A percentile compares a stretch with the other conserved stretches of the same genome.
These are phyloP conservation scores for Ichneumoninae sp. DNA, from an alignment of 2,888 invertebrate species.

Conservation along the genomic window DNA sequence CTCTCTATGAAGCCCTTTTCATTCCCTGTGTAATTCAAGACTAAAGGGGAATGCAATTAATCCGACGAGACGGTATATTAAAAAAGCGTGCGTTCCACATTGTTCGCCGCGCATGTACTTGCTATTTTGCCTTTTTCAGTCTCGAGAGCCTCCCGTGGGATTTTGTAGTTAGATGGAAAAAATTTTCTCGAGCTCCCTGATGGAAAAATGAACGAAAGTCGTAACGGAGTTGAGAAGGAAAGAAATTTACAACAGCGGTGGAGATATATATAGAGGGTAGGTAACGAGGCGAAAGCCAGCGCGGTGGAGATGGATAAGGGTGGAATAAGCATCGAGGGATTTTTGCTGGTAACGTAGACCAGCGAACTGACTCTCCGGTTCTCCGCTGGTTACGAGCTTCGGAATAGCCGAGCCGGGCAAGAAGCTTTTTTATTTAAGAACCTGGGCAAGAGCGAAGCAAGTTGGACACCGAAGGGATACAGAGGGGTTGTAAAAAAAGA, in stretches of 20 bases:
- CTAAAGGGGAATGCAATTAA: not conserved
- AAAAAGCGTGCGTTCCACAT: not conserved
- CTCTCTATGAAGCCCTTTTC: not conserved
- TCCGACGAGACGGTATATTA: not conserved
- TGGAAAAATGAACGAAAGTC: constrained; percentile 33
- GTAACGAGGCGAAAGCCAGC: not conserved
- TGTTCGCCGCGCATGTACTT: not conserved
- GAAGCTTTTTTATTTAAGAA: constrained; percentile 44
- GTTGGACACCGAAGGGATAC: constrained; percentile 45
- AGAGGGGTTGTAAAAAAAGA: constrained; percentile 39
- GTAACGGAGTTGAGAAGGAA: constrained; percentile 30
- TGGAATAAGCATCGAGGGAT: constrained; percentile 41
- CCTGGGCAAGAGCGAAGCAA: constrained; percentile 29
- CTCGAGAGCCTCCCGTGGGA: not conserved
- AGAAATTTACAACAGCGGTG: not conserved
- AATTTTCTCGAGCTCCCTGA: not conserved
- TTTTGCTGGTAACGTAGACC: constrained; percentile 3
- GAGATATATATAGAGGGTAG: not conserved
- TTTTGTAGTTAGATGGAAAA: not conserved
- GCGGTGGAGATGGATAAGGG: constrained; percentile 17
- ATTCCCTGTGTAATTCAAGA: not conserved
- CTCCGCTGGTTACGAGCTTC: constrained; percentile 46
- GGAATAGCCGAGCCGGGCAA: constrained; percentile 33
- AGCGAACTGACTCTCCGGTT: not conserved
- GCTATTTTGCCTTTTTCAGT: not conserved